Evolutionary conservation across 1,140 invertebrate species (phyloP).

Genomic region (Diuraphis noxia): DNA sequence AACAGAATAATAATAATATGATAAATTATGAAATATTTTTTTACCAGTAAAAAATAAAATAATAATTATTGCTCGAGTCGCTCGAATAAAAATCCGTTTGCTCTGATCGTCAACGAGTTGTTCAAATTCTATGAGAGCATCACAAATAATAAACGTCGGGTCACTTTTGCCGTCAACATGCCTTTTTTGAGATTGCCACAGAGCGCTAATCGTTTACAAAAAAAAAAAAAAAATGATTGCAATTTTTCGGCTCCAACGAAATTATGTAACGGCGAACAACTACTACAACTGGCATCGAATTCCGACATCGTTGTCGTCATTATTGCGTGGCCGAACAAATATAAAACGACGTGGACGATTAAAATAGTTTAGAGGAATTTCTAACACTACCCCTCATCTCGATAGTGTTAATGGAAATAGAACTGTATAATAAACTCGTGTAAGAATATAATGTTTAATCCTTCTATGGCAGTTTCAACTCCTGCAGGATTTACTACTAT

Average conservation of each 20-base stretch:
- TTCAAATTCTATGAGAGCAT: background rate
- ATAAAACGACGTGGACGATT: conserved; percentile 32
- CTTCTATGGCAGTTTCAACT: conserved; percentile 43
- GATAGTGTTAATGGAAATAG: conserved; percentile 13
- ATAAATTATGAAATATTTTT: background rate
- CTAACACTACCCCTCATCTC: conserved; percentile 24
- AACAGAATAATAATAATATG: background rate
- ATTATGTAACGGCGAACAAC: background rate
- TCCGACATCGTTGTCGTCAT: background rate
- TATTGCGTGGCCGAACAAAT: background rate
- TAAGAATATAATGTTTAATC: conserved; percentile 22
- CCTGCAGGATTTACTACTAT: conserved; percentile 41
- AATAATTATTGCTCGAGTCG: background rate
- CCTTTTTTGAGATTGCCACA: background rate
- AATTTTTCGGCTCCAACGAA: background rate
- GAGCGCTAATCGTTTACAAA: background rate
- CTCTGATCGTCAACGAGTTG: too few species aligned
- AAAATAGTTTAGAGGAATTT: conserved; percentile 39
- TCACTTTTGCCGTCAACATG: background rate
- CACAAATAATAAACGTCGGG: background rate
- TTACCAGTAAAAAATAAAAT: background rate
- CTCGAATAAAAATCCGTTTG: background rate
- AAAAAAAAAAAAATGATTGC: background rate
- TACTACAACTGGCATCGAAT: background rate
- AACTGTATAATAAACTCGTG: conserved; percentile 39